Percentiles rank a stretch among this genome's conserved stretches.
These are phyloP conservation scores for Pao palembangensis DNA, from an alignment of 2,113 vertebrate genomes.

Conservation along the genomic window DNA sequence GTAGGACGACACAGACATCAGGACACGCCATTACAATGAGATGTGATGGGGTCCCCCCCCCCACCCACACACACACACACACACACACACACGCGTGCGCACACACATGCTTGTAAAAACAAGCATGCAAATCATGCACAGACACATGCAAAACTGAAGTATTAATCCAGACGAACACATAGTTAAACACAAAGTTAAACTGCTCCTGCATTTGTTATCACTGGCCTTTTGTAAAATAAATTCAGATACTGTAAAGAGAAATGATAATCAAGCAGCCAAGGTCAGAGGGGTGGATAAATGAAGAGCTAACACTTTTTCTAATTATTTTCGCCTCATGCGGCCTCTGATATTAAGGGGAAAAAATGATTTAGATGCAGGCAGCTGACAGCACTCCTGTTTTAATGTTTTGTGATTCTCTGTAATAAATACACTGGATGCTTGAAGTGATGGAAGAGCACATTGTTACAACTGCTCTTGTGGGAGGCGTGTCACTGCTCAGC, in stretches of 20 bases:
- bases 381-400: constrained; percentile 21
- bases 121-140: constrained; percentile 57
- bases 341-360: constrained; percentile 28
- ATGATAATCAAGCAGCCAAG: constrained; percentile 25
- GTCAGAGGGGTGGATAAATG: constrained; percentile 33
- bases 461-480: constrained; percentile 5
- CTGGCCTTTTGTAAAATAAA: constrained; percentile 32
- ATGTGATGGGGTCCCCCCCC: constrained; percentile 56
- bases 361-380: constrained; percentile 38
- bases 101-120: constrained; percentile 55
- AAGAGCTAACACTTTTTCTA: constrained; percentile 43
- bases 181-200: background rate
- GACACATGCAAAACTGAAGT: constrained; percentile 14
- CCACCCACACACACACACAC: constrained; percentile 46
- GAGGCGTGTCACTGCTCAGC: constrained; percentile 18
- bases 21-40: constrained; percentile 62
- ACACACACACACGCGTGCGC: constrained; percentile 15
- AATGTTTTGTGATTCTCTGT: constrained; percentile 23
- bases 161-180: constrained; percentile 13
- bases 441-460: constrained; percentile 29
- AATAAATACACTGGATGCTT: constrained; percentile 17
- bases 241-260: constrained; percentile 34
- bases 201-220: constrained; percentile 27
- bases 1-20: constrained; percentile 64
- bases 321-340: constrained; percentile 43